Evolutionary conservation across 2,797 vertebrate genomes (phyloP).

Genomic region (Psittacula echo): DNA sequence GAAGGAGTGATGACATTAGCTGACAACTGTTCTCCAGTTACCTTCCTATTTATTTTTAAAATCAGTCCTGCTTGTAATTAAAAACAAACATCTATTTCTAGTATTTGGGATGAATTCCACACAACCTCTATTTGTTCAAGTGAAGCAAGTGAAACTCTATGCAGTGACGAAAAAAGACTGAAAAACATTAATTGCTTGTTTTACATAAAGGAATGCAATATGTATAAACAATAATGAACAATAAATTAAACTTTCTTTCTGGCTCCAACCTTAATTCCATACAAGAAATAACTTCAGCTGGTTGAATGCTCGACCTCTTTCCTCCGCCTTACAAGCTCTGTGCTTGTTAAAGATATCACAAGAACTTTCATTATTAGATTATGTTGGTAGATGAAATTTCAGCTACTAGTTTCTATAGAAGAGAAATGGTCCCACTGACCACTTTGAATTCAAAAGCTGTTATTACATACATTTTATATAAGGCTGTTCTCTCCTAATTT

Average conservation of each 20-base stretch:
- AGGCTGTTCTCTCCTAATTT: neutral
- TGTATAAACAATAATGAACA: neutral
- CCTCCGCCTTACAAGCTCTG: neutral
- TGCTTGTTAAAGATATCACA: neutral
- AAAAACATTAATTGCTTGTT: neutral
- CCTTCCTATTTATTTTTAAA: neutral
- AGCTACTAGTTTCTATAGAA: neutral
- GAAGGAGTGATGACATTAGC: neutral
- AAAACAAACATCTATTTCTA: neutral
- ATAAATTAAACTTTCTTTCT: conserved; percentile 3
- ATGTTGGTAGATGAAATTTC: neutral
- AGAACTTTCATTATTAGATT: neutral
- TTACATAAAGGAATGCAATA: neutral
- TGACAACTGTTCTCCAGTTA: neutral
- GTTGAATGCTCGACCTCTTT: neutral
- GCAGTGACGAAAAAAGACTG: neutral
- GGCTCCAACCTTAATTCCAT: neutral
- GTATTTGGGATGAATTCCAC: neutral
- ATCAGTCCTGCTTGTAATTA: neutral
- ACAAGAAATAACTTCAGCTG: neutral
- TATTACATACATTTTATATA: neutral
- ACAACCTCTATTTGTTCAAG: neutral
- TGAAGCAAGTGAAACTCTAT: neutral
- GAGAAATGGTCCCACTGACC: neutral
- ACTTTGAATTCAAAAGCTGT: neutral